Evolutionary conservation across 2,888 invertebrate species (phyloP).

Genomic region (Nycteola revayana): DNA sequence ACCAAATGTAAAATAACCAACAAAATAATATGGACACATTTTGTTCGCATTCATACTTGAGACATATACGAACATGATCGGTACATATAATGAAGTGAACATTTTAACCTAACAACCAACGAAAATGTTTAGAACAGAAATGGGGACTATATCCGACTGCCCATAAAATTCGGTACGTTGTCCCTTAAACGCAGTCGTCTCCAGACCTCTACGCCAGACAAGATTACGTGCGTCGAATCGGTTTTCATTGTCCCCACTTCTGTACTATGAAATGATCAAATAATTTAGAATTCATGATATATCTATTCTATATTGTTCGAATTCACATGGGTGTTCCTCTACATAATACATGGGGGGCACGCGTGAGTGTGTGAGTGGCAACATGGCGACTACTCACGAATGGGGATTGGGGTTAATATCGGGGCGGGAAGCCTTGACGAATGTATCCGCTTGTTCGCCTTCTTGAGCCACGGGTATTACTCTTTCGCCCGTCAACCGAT

Average conservation of each 20-base stretch:
- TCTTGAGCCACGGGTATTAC: conserved; percentile 26
- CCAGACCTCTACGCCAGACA: conserved; percentile 21
- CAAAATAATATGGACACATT: too few species aligned
- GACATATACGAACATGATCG: too few species aligned
- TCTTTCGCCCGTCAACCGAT: conserved; percentile 27
- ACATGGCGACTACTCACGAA: conserved; percentile 72
- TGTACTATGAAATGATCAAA: conserved; percentile 1
- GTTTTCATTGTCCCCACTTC: conserved; percentile 16
- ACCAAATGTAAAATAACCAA: too few species aligned
- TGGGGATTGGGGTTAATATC: conserved; percentile 73
- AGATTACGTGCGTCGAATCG: conserved; percentile 8
- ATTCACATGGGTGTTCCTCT: conserved; percentile 30
- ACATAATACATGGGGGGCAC: conserved; percentile 39
- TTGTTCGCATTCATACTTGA: too few species aligned
- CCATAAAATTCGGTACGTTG: conserved; percentile 21
- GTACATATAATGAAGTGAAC: too few species aligned
- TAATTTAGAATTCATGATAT: neutral
- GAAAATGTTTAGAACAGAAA: conserved; percentile 10
- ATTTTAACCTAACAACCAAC: neutral
- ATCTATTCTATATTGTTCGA: conserved; percentile 31
- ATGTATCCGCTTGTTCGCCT: conserved; percentile 32
- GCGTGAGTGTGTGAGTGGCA: conserved; percentile 54
- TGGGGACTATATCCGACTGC: conserved; percentile 5
- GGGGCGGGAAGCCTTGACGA: conserved; percentile 58
- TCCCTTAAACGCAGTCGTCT: conserved; percentile 18